These are phyloP conservation scores for Panthera leo DNA, from an alignment of 2,113 vertebrate species.

Conservation along the genomic window DNA sequence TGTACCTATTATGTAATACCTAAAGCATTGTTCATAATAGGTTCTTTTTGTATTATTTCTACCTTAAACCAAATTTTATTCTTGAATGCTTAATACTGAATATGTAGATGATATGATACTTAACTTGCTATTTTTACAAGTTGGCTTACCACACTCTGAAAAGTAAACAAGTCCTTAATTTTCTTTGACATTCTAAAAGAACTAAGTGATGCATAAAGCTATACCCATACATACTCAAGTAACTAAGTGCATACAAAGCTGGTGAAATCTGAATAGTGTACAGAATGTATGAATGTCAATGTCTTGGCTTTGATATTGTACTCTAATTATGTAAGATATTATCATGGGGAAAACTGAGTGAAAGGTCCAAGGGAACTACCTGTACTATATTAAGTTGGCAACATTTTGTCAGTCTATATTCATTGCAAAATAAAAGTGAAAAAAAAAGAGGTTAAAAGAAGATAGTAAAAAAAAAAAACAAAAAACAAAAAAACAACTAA, in stretches of 20 bases:
- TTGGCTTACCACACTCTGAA: neutral
- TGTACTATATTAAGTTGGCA: neutral
- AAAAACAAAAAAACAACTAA: neutral
- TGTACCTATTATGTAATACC: constrained; percentile 9
- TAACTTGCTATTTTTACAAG: constrained; percentile 11
- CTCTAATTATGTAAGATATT: neutral
- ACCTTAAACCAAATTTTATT: constrained; percentile 43
- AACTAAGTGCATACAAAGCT: neutral
- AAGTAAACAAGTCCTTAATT: constrained; percentile 9
- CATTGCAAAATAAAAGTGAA: neutral
- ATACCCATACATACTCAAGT: neutral
- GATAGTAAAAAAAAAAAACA: neutral
- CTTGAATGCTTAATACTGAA: constrained; percentile 24
- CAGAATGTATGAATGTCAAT: neutral
- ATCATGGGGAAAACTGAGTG: neutral
- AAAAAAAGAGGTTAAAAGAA: neutral
- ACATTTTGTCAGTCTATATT: neutral
- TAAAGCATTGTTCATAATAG: constrained; percentile 30
- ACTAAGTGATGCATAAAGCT: neutral
- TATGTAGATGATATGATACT: neutral
- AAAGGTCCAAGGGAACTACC: neutral
- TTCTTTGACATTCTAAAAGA: constrained; percentile 41
- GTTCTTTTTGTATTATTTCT: constrained; percentile 22
- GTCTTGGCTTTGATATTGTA: neutral
- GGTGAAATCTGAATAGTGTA: neutral